Conservation (phyloP, 2,888 invertebrate species). For the Drosophila greeni region DNA sequence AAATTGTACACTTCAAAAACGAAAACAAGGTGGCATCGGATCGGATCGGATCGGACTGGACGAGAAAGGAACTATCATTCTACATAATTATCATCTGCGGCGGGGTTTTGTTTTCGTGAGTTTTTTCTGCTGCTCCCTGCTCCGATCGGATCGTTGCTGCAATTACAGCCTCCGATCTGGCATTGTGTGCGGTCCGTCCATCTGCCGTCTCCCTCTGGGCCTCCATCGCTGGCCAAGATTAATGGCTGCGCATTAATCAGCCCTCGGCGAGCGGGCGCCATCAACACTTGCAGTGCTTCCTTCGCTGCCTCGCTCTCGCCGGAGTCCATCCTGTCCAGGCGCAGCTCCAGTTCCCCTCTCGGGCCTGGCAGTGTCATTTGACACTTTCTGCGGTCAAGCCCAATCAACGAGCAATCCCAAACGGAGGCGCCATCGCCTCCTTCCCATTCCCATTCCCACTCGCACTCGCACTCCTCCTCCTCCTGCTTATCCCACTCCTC, state of each 20-base stretch:
- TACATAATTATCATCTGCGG: constrained; percentile 70
- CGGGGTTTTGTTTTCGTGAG: constrained; percentile 33
- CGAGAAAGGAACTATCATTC: constrained; percentile 72
- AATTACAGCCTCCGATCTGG: constrained; percentile 49
- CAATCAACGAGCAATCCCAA: constrained; percentile 63
- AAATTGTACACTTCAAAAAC: constrained; percentile 73
- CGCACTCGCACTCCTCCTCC: neutral
- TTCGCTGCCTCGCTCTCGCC: neutral
- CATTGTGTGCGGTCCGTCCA: constrained; percentile 54
- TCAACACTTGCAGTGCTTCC: constrained; percentile 67
- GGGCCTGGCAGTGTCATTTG: constrained; percentile 55
- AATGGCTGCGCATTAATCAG: constrained; percentile 78
- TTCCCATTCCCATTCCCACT: constrained; percentile 1
- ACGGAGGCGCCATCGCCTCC: constrained; percentile 63
- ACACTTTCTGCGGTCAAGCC: constrained; percentile 61
- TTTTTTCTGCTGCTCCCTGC: neutral
- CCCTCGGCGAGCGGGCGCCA: constrained; percentile 63
- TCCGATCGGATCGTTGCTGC: constrained; percentile 24
- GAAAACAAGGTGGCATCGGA: constrained; percentile 42
- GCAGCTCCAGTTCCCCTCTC: neutral
- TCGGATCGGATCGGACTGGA: constrained; percentile 11
- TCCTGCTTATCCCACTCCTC: neutral
- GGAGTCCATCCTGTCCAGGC: constrained; percentile 1
- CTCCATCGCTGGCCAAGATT: constrained; percentile 66
- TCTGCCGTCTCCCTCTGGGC: neutral